Percentiles rank a stretch among this genome's conserved stretches.
These are phyloP conservation scores for Melanotaenia maccullochi DNA, from an alignment of 2,797 vertebrate species.

Conservation along the genomic window DNA sequence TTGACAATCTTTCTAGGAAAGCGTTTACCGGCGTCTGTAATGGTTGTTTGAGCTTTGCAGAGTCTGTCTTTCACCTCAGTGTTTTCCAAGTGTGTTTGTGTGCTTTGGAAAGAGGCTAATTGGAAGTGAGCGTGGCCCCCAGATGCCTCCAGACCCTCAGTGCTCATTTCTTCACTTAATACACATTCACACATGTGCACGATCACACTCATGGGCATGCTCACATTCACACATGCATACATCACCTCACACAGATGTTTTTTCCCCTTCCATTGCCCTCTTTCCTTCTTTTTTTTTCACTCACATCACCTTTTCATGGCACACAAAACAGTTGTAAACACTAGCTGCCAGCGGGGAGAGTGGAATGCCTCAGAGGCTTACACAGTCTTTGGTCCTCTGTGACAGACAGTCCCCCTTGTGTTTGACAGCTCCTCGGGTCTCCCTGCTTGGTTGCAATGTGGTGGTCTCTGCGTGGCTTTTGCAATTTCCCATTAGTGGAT, in stretches of 20 bases:
- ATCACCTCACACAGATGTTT: slow-evolving; percentile 72
- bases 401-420: slow-evolving; percentile 78
- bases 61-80: slow-evolving; percentile 45
- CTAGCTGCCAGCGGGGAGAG: slow-evolving; percentile 76
- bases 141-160: slow-evolving; percentile 70
- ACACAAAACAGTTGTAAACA: slow-evolving; percentile 84
- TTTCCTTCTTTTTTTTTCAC: slow-evolving; percentile 67
- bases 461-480: slow-evolving; percentile 73
- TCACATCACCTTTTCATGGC: slow-evolving; percentile 81
- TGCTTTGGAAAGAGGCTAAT: slow-evolving; percentile 68
- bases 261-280: slow-evolving; percentile 24
- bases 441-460: slow-evolving; percentile 65
- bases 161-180: slow-evolving; percentile 58
- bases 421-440: slow-evolving; percentile 78
- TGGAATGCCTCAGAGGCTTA: slow-evolving; percentile 82
- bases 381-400: slow-evolving; percentile 71
- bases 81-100: slow-evolving; percentile 58
- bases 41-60: slow-evolving; percentile 45
- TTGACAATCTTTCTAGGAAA: slow-evolving; percentile 64
- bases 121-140: slow-evolving; percentile 71
- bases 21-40: slow-evolving; percentile 19
- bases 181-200: slow-evolving; percentile 39
- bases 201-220: slow-evolving; percentile 12
- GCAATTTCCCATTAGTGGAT: slow-evolving; percentile 57
- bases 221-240: slow-evolving; percentile 26